A percentile compares a stretch with the other conserved stretches of the same genome.
Evolutionary conservation across 2,797 vertebrate genomes (phyloP).

Genomic region (Acipenser oxyrinchus): DNA sequence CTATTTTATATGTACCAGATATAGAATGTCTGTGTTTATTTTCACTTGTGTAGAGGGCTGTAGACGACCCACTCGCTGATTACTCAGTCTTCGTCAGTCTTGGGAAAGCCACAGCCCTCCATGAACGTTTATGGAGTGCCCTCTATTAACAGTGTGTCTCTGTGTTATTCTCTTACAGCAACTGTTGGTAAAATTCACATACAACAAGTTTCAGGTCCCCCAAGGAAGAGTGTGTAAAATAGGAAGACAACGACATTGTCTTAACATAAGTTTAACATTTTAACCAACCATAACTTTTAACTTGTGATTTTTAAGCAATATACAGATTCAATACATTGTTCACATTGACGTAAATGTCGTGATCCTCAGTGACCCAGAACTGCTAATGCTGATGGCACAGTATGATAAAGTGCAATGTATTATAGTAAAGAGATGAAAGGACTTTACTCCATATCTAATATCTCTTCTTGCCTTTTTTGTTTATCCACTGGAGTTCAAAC

Average conservation of each 20-base stretch:
- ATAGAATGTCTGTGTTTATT: too few relatives aligned
- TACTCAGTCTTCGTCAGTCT: too few relatives aligned
- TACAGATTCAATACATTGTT: neutral
- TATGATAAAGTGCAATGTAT: conserved; percentile 26
- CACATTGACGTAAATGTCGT: neutral
- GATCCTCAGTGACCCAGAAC: conserved; percentile 16
- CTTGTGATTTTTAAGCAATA: neutral
- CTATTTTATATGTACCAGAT: too few relatives aligned
- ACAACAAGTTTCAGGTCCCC: neutral
- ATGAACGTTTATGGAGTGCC: too few relatives aligned
- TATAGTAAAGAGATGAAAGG: conserved; percentile 18
- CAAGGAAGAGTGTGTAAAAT: neutral
- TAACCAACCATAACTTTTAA: too few relatives aligned
- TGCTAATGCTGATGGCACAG: conserved; percentile 1
- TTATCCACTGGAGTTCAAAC: conserved; percentile 35
- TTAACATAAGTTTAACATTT: too few relatives aligned
- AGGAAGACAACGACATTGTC: neutral
- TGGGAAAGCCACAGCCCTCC: too few relatives aligned
- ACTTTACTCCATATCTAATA: conserved; percentile 25
- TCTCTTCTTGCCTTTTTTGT: conserved; percentile 31
- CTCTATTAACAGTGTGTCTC: too few relatives aligned
- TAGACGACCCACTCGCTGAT: too few relatives aligned
- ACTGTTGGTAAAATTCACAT: too few relatives aligned
- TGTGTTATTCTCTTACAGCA: too few relatives aligned
- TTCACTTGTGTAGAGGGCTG: too few relatives aligned